Evolutionary conservation across 2,113 vertebrate species (phyloP).

Genomic region (Lipophrys pholis): DNA sequence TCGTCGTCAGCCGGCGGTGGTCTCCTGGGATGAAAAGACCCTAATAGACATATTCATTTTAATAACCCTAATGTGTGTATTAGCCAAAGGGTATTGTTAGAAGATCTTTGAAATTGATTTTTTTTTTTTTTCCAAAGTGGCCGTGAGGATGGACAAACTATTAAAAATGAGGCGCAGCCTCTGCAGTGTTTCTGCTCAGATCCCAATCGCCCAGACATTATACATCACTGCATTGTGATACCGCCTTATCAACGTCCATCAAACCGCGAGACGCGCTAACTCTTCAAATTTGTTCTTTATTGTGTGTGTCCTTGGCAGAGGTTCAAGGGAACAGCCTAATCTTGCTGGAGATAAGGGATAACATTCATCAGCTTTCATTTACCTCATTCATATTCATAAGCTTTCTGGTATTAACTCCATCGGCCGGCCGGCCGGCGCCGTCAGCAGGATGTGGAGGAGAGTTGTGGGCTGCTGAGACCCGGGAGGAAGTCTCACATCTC

Average conservation of each 20-base stretch:
- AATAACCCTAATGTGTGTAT: conserved; percentile 67
- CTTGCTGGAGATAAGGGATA: conserved; percentile 80
- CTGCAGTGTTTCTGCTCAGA: conserved; percentile 23
- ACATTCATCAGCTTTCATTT: conserved; percentile 80
- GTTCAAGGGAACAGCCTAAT: conserved; percentile 81
- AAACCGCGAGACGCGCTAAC: conserved; percentile 62
- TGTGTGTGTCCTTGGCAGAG: conserved; percentile 76
- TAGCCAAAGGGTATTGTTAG: conserved; percentile 59
- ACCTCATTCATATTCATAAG: conserved; percentile 79
- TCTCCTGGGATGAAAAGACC: conserved; percentile 30
- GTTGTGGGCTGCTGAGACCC: conserved; percentile 65
- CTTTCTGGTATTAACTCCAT: conserved; percentile 60
- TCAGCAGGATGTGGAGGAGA: conserved; percentile 68
- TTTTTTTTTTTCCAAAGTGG: conserved; percentile 7
- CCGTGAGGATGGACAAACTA: conserved; percentile 27
- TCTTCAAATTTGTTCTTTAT: conserved; percentile 70
- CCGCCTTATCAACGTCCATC: conserved; percentile 72
- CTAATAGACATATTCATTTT: conserved; percentile 72
- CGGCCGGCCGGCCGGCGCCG: conserved; percentile 27
- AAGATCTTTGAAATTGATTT: conserved; percentile 57
- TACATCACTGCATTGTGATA: conserved; percentile 56
- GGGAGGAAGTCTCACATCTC: conserved; percentile 56
- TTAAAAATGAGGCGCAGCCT: conserved; percentile 35
- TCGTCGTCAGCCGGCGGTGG: conserved; percentile 48
- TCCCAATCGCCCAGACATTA: conserved; percentile 27